Conservation (phyloP, 2,888 invertebrate genomes). For the Drosophila setosimentum region DNA sequence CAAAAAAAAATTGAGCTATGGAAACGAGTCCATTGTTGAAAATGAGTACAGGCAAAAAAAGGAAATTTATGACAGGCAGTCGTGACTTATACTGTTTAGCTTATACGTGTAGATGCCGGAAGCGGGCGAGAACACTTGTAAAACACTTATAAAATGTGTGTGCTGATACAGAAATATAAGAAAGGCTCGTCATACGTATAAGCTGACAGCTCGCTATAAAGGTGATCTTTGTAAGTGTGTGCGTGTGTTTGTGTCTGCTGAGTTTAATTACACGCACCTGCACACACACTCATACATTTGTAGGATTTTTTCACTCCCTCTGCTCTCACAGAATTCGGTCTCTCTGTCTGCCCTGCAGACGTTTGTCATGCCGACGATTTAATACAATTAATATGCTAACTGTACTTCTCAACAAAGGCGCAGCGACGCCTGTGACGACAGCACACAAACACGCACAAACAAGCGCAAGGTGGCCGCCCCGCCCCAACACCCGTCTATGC, state of each 20-base stretch:
- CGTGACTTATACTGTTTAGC: conserved; percentile 46
- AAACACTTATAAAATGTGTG: conserved; percentile 28
- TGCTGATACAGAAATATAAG: conserved; percentile 50
- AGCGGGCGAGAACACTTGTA: conserved; percentile 36
- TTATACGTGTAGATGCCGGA: conserved; percentile 49
- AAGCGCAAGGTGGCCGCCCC: conserved; percentile 68
- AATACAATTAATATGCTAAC: conserved; percentile 81
- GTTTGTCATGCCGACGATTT: conserved; percentile 70
- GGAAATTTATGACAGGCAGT: conserved; percentile 58
- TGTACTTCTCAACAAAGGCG: conserved; percentile 77
- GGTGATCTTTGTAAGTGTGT: conserved; percentile 1
- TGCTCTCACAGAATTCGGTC: not conserved
- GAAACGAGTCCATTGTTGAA: conserved; percentile 58
- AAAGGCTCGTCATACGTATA: conserved; percentile 57
- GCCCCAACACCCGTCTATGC: conserved; percentile 4
- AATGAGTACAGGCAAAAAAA: conserved; percentile 13
- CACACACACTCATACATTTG: not conserved
- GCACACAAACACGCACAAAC: conserved; percentile 25
- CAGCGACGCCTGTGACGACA: conserved; percentile 43
- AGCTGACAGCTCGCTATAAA: conserved; percentile 7
- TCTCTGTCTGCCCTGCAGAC: conserved; percentile 23
- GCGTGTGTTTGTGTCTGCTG: not conserved
- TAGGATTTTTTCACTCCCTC: not conserved
- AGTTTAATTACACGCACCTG: not conserved
- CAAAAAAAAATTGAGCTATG: conserved; percentile 38